Percentiles rank a stretch among this genome's conserved stretches.
These are phyloP conservation scores for Scleropages formosus DNA, from an alignment of 2,797 vertebrate genomes.

Conservation along the genomic window DNA sequence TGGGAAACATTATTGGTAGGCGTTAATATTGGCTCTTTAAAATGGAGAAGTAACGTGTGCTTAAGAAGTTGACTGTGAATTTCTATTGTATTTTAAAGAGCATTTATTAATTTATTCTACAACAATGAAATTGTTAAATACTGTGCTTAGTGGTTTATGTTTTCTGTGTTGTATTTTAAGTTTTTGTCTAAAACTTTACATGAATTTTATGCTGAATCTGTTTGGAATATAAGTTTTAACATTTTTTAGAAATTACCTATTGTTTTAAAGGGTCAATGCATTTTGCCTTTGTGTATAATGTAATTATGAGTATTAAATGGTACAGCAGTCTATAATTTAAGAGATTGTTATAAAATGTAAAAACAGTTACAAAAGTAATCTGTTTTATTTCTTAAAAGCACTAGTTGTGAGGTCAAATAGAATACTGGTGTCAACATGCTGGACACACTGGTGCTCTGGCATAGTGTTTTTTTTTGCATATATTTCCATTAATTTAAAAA, in stretches of 20 bases:
- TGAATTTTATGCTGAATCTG: constrained; percentile 19
- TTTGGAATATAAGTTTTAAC: constrained; percentile 24
- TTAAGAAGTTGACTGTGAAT: not conserved
- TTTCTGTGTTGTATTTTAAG: constrained; percentile 18
- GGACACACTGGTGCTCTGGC: not conserved
- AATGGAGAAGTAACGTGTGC: too few relatives aligned
- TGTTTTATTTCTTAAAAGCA: too few relatives aligned
- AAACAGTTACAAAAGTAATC: not conserved
- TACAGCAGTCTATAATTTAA: not conserved
- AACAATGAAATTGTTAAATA: not conserved
- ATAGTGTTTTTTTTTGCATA: too few relatives aligned
- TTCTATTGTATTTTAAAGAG: constrained; percentile 11
- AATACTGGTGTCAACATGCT: not conserved
- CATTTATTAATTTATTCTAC: constrained; percentile 12
- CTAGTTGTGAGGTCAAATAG: too few relatives aligned
- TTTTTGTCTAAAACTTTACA: constrained; percentile 16
- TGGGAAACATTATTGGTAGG: constrained; percentile 1
- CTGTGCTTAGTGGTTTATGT: constrained; percentile 14
- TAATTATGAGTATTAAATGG: not conserved
- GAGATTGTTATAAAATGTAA: not conserved
- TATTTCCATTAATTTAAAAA: too few relatives aligned
- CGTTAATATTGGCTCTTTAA: constrained; percentile 2
- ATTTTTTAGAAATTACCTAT: constrained; percentile 13
- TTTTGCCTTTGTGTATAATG: not conserved
- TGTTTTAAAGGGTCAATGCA: constrained; percentile 2